Conservation (phyloP, 2,888 invertebrate genomes). For the Gibbula magus region DNA sequence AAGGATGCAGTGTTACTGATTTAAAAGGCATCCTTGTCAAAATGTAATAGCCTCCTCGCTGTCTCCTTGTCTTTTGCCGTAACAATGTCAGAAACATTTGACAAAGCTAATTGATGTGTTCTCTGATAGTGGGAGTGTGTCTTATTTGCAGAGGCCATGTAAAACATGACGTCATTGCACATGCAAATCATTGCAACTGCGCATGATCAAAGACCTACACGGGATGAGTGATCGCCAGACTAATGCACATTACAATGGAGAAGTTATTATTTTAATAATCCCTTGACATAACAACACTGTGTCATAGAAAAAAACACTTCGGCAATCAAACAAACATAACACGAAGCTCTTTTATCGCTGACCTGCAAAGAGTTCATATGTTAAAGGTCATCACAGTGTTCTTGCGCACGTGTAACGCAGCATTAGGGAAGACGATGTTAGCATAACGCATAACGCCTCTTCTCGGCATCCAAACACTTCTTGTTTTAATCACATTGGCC, state of each 20-base stretch:
- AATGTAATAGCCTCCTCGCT: neutral
- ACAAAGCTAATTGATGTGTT: conserved; percentile 17
- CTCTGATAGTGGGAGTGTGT: conserved; percentile 1
- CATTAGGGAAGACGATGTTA: conserved; percentile 27
- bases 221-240: neutral
- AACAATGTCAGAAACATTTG: conserved; percentile 9
- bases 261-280: neutral
- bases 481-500: neutral
- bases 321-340: neutral
- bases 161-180: too few relatives aligned
- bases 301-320: neutral
- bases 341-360: neutral
- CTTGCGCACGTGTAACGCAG: conserved; percentile 15
- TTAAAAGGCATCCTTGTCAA: neutral
- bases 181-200: neutral
- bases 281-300: neutral
- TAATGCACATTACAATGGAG: neutral
- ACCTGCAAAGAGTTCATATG: conserved; percentile 18
- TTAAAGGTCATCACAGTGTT: neutral
- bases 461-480: neutral
- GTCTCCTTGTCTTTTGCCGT: neutral
- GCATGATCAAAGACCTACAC: neutral
- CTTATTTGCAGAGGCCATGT: too few relatives aligned
- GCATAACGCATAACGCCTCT: neutral
- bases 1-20: neutral